A percentile compares a stretch with the other conserved stretches of the same genome.
phyloP scores from a whole-genome alignment of 2,113 vertebrate species.

The Centropristis striata region DNA sequence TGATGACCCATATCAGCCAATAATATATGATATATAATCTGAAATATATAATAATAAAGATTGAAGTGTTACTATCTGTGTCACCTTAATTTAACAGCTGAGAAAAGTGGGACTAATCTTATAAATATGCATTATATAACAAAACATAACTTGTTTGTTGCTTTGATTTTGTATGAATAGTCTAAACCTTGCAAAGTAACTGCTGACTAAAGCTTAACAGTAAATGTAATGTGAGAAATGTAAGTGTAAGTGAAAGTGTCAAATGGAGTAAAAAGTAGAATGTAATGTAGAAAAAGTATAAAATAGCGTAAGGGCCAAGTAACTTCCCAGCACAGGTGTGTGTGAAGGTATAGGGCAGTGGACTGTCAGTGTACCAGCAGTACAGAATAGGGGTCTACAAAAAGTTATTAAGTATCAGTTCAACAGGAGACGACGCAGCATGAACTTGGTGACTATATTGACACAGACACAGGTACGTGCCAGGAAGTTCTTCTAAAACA shows the following conservation, averaged over 20 bases:
- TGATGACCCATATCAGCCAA: no score
- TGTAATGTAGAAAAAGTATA: no score
- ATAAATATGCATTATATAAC: no score
- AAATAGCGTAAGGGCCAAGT: background rate
- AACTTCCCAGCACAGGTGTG: background rate
- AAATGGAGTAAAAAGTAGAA: background rate
- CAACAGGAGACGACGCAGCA: background rate
- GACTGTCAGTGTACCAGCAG: background rate
- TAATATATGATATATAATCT: no score
- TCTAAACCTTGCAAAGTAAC: background rate
- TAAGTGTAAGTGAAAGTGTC: no score
- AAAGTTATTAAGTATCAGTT: background rate
- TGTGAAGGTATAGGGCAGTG: background rate
- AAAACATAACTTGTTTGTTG: background rate
- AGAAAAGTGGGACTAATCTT: background rate
- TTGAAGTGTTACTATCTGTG: no score
- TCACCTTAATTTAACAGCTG: background rate
- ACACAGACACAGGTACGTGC: background rate
- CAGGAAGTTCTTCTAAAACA: conserved; percentile 9
- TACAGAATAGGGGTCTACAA: background rate
- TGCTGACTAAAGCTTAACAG: background rate
- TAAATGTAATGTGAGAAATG: no score
- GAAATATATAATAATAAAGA: no score
- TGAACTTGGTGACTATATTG: background rate
- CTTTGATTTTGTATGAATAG: background rate